Evolutionary conservation across 1,140 invertebrate genomes (phyloP), one percentile per base, ranked within the genome.

Genomic region (Anastrepha obliqua): DNA sequence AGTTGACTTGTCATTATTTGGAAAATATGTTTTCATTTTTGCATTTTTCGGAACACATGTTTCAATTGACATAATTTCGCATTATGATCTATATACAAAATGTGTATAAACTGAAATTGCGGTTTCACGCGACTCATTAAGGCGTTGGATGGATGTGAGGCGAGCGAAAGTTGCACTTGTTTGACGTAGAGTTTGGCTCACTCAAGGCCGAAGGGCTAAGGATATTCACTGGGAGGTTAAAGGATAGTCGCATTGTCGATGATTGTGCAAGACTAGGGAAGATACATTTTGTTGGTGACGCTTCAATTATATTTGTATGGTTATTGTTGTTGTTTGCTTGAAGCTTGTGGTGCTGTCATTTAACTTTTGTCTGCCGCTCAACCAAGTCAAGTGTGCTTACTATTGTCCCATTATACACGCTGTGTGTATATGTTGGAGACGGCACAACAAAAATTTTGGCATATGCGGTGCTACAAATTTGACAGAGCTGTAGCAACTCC

Each of bases 41-140:
- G 86, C 86, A 87, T 87, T 51, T 78, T 70, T 88, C 67, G 87
- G 81, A 88, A 88, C 87, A 88, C 87, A 88, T 88, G 87, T 88
- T 88, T 8, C 55, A 64, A 88, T 88, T 88, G 87, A 88, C 87
- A 88, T 86, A 88, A 88, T 86, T 88, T 88, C 87, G 86, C 87
- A 87, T 86, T 81, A 88, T 55, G 64, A 55, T 88, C 47, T 59
- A 87, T 6, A 60, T 60, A 51, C 3, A 64, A 17, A 17, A 81
- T 29, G 17, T 8, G n/a, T 11, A 29, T 51, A 11, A 11, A 17
- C 44, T 81, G n/a, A 55, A 55, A 51, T 81, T 81, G 74, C 47
- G 74, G 74, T 81, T 81, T 81, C 9, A 55, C 44, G 67, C 39
- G 74, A 59, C 87, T 65, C 39, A 78, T 86, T 59, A 65, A 47